Evolutionary conservation across 2,888 invertebrate genomes (phyloP).

Genomic region (Druceiella hillmani): DNA sequence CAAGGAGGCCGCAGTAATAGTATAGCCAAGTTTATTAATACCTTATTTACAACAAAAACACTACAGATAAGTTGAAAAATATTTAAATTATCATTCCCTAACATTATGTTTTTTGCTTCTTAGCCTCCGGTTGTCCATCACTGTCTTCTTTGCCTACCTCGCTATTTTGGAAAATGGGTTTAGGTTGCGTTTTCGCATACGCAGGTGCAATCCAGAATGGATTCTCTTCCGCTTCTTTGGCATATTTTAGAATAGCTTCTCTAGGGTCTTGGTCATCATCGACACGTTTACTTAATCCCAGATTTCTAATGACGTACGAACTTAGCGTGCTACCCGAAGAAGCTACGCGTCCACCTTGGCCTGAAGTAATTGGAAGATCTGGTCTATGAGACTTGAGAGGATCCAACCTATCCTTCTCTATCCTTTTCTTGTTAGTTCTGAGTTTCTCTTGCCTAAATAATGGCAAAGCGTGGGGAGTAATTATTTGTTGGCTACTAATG

Average conservation of each 20-base stretch:
- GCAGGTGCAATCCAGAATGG: constrained; percentile 96
- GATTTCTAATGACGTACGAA: constrained; percentile 92
- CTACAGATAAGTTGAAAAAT: neutral
- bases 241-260: constrained; percentile 90
- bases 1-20: no score
- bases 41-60: no score
- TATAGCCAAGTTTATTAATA: no score
- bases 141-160: constrained; percentile 34
- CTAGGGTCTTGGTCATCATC: constrained; percentile 92
- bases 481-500: constrained; percentile 85
- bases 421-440: constrained; percentile 80
- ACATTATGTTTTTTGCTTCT: constrained; percentile 54
- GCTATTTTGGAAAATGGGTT: constrained; percentile 66
- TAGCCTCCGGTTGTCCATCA: constrained; percentile 48
- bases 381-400: constrained; percentile 79
- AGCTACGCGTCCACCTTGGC: constrained; percentile 89
- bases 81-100: neutral
- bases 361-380: constrained; percentile 83
- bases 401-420: constrained; percentile 87
- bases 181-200: constrained; percentile 84
- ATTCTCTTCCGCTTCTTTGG: constrained; percentile 92
- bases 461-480: constrained; percentile 94
- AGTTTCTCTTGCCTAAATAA: constrained; percentile 90
- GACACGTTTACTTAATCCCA: constrained; percentile 87
- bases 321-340: constrained; percentile 94